Conservation (phyloP, 2,797 vertebrate genomes). For the Anniella stebbinsi region DNA sequence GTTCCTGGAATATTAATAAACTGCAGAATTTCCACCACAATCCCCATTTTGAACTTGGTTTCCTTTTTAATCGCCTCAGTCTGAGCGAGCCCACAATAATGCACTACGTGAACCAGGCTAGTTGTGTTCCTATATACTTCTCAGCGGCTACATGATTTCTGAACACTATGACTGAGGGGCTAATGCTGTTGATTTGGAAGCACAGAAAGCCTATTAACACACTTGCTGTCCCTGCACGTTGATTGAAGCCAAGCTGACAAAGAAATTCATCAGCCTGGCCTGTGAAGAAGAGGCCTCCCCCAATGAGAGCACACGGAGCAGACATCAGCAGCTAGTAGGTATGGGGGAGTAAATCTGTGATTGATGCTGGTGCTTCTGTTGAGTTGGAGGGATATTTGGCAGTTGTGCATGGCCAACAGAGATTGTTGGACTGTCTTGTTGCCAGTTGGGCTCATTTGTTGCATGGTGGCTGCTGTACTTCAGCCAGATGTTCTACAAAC, state of each 20-base stretch:
- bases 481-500: not conserved
- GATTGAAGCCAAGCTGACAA: not conserved
- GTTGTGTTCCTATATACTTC: not conserved
- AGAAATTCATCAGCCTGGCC: not conserved
- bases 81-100: not conserved
- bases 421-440: not conserved
- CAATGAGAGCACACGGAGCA: not conserved
- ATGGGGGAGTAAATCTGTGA: not conserved
- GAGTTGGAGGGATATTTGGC: not conserved
- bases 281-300: slow-evolving; percentile 1
- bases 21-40: not conserved
- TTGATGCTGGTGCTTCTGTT: not conserved
- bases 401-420: not conserved
- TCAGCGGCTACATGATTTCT: not conserved
- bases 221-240: not conserved
- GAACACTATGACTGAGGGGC: not conserved
- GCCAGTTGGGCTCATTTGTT: not conserved
- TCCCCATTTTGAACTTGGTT: not conserved
- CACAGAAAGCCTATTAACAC: not conserved
- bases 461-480: no score
- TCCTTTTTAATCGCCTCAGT: not conserved
- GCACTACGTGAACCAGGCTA: not conserved
- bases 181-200: not conserved
- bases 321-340: not conserved
- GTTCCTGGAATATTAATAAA: not conserved